phyloP scores from a whole-genome alignment of 2,888 invertebrate species.

The Thumatha senex region DNA sequence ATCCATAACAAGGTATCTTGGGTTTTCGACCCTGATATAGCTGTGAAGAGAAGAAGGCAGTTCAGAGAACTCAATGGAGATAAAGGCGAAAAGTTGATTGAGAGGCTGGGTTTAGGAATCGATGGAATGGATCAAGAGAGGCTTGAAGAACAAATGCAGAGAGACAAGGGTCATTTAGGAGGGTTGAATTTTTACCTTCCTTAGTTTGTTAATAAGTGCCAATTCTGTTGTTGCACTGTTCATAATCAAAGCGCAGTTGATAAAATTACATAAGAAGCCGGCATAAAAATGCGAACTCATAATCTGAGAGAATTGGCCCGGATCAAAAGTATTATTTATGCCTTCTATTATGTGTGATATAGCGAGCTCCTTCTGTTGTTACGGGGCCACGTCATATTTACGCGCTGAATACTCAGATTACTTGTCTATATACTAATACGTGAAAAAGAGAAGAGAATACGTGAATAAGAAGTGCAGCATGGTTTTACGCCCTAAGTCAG shows the following conservation, averaged over 20 bases:
- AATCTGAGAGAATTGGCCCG: too few relatives aligned
- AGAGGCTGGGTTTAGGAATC: slow-evolving; percentile 85
- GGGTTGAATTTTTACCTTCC: slow-evolving; percentile 70
- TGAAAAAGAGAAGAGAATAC: too few relatives aligned
- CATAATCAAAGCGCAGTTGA: not conserved
- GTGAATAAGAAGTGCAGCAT: too few relatives aligned
- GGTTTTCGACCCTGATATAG: slow-evolving; percentile 87
- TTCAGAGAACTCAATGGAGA: slow-evolving; percentile 86
- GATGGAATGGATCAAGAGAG: slow-evolving; percentile 85
- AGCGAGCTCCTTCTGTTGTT: too few relatives aligned
- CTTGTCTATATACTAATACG: too few relatives aligned
- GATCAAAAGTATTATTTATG: too few relatives aligned
- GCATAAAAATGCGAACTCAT: too few relatives aligned
- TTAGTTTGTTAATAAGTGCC: slow-evolving; percentile 22
- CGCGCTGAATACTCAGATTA: too few relatives aligned
- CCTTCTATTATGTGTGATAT: too few relatives aligned
- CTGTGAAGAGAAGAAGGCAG: slow-evolving; percentile 81
- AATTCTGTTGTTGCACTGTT: not conserved
- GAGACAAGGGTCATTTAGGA: slow-evolving; percentile 84
- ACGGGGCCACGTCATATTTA: too few relatives aligned
- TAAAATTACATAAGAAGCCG: too few relatives aligned
- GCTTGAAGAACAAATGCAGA: slow-evolving; percentile 69
- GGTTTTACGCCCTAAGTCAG: too few relatives aligned
- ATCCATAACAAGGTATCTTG: slow-evolving; percentile 83
- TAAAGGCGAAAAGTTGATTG: slow-evolving; percentile 85